These are phyloP conservation scores for Aulostomus chinensis DNA, from an alignment of 2,797 vertebrate species.

Conservation along the genomic window DNA sequence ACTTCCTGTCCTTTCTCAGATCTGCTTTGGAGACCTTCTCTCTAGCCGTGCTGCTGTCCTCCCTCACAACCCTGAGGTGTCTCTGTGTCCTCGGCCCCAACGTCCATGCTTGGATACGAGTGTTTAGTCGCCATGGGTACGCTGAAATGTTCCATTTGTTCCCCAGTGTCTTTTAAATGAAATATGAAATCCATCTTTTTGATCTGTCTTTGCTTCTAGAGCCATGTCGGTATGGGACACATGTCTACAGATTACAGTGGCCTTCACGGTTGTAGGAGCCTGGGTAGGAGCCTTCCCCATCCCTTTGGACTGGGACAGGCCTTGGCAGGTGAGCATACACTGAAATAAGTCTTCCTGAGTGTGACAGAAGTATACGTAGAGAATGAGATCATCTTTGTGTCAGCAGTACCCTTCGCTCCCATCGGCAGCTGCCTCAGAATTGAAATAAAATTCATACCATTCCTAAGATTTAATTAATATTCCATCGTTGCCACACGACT, in stretches of 20 bases:
- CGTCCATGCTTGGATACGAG: constrained; percentile 91
- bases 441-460: too few species aligned
- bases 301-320: constrained; percentile 82
- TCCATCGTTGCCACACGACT: too few species aligned
- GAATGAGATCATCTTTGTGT: too few species aligned
- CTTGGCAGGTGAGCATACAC: constrained; percentile 75
- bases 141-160: constrained; percentile 11
- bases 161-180: background rate
- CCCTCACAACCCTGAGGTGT: constrained; percentile 91
- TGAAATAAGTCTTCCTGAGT: too few species aligned
- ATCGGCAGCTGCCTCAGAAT: too few species aligned
- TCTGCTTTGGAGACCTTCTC: constrained; percentile 92
- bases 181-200: too few species aligned
- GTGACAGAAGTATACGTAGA: too few species aligned
- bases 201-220: constrained; percentile 75
- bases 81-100: constrained; percentile 94
- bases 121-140: constrained; percentile 96
- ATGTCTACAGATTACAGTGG: constrained; percentile 91
- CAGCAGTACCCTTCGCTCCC: too few species aligned
- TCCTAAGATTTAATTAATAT: too few species aligned
- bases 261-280: constrained; percentile 87
- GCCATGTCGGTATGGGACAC: constrained; percentile 94
- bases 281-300: constrained; percentile 95
- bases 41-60: constrained; percentile 89
- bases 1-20: constrained; percentile 63